These are phyloP conservation scores for Microtus richardsoni DNA, from an alignment of 2,113 vertebrate species.

Conservation along the genomic window DNA sequence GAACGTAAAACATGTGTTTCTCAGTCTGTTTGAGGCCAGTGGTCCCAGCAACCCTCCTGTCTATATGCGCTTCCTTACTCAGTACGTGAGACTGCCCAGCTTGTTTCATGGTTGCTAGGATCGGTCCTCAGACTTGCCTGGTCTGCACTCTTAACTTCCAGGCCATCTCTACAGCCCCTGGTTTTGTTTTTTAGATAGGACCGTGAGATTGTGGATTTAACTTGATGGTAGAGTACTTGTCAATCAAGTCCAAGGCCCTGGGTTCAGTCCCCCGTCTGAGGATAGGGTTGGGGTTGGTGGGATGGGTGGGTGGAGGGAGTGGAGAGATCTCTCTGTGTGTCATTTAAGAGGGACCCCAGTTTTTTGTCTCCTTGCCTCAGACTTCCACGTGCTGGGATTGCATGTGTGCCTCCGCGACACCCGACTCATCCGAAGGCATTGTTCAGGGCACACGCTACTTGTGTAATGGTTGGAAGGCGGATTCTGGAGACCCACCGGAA, in stretches of 20 bases:
- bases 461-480: background rate
- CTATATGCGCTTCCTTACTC: fast-evolving
- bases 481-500: background rate
- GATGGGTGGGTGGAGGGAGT: background rate
- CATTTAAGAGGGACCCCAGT: too few relatives aligned
- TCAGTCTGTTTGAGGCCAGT: background rate
- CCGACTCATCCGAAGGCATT: background rate
- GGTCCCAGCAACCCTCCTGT: too few relatives aligned
- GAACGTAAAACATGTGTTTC: background rate
- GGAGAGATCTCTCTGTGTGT: background rate
- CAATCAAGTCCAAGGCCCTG: background rate
- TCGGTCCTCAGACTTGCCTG: background rate
- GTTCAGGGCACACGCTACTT: background rate
- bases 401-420: background rate
- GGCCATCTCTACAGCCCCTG: background rate
- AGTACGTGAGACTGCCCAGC: background rate
- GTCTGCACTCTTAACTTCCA: too few relatives aligned
- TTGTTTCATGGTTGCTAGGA: background rate
- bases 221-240: background rate
- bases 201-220: background rate
- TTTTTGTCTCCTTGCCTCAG: background rate
- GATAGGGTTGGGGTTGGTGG: background rate
- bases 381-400: background rate
- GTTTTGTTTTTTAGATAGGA: background rate
- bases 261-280: background rate